phyloP scores from a whole-genome alignment of 92 coral and sea anemone species.

The Nematostella vectensis region DNA sequence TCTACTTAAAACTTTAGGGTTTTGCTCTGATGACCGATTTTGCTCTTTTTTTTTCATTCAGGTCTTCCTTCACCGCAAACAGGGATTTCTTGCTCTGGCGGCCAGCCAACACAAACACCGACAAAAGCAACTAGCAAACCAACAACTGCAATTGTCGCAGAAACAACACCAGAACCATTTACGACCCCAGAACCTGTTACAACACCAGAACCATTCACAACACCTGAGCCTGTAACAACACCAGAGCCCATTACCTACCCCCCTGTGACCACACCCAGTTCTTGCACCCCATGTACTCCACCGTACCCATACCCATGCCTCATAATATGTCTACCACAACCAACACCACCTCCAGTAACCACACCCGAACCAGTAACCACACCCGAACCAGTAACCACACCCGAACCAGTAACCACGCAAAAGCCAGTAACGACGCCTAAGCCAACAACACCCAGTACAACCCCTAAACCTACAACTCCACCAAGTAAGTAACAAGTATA shows the following conservation, averaged over 20 bases:
- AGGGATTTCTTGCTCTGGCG: conserved; percentile 19
- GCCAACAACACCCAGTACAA: conserved; percentile 17
- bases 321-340: conserved; percentile 14
- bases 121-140: conserved; percentile 99
- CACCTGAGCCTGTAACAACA: too few species aligned
- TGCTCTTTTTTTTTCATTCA: too few species aligned
- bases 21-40: too few species aligned
- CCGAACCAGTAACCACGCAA: conserved; percentile 21
- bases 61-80: conserved; percentile 34
- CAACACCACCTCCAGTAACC: conserved; percentile 21
- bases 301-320: conserved; percentile 24
- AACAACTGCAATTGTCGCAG: conserved; percentile 3
- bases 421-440: conserved; percentile 17
- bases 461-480: conserved; percentile 13
- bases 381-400: conserved; percentile 1
- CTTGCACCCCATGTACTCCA: conserved; percentile 1
- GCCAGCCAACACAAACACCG: conserved; percentile 55
- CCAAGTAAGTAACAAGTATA: conserved; percentile 5
- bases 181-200: conserved; percentile 7
- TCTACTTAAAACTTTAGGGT: too few species aligned
- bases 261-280: conserved; percentile 5
- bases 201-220: too few species aligned
- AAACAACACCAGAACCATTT: too few species aligned
- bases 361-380: conserved; percentile 23
- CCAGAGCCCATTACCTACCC: conserved; percentile 6